phyloP scores from a whole-genome alignment of 2,113 vertebrate species.

The Pseudopodoces humilis region DNA sequence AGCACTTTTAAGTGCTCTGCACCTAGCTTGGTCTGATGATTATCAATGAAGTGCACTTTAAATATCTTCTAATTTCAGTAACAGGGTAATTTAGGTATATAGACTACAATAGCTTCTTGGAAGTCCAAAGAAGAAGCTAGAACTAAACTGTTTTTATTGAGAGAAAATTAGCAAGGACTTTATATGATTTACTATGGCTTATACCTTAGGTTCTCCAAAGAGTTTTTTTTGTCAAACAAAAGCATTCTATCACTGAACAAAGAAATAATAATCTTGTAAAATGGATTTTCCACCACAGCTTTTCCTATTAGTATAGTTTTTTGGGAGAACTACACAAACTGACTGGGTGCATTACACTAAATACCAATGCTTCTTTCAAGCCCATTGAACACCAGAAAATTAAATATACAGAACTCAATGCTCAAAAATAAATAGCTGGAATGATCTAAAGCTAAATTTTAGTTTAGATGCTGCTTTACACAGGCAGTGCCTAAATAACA shows the following conservation, averaged over 20 bases:
- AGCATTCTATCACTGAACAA: not conserved
- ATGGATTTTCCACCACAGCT: not conserved
- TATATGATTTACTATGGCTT: not conserved
- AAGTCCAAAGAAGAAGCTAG: not conserved
- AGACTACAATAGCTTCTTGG: not conserved
- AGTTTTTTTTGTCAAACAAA: not conserved
- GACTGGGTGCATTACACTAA: not conserved
- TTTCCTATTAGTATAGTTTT: not conserved
- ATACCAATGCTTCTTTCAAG: not conserved
- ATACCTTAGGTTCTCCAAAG: not conserved
- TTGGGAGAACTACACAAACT: not conserved
- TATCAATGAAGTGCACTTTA: not conserved
- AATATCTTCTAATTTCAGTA: not conserved
- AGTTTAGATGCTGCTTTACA: not conserved
- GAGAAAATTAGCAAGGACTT: not conserved
- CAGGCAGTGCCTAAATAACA: not conserved
- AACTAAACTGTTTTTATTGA: not conserved
- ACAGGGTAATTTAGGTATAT: not conserved
- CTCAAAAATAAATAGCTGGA: not conserved
- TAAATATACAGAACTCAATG: not conserved
- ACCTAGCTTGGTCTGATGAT: not conserved
- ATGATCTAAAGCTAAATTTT: not conserved
- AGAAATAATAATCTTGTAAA: not conserved
- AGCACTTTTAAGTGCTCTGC: not conserved
- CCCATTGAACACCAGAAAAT: not conserved